phyloP scores from a whole-genome alignment of 2,113 vertebrate genomes.

The Callipepla squamata region DNA sequence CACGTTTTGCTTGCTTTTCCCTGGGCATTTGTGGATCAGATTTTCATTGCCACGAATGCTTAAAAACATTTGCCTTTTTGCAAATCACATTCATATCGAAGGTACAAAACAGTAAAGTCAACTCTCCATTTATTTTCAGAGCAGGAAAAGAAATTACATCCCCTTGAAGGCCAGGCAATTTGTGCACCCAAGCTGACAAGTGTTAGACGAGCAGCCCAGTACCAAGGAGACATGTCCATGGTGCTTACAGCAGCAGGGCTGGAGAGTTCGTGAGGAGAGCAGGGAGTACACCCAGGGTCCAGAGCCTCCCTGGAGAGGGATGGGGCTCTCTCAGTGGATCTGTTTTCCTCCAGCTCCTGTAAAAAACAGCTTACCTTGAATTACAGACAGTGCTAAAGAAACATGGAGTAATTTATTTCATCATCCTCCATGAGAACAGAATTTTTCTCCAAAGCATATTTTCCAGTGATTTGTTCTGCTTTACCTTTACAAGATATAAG shows the following conservation, averaged over 20 bases:
- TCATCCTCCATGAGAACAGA: not conserved
- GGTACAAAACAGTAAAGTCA: not conserved
- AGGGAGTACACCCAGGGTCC: not conserved
- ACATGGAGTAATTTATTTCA: constrained; percentile 22
- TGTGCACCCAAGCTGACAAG: not conserved
- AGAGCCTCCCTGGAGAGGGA: not conserved
- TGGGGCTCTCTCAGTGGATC: not conserved
- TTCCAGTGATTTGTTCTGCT: constrained; percentile 41
- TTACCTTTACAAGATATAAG: constrained; percentile 41
- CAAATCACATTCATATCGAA: not conserved
- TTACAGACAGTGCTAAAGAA: constrained; percentile 16
- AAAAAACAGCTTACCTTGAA: constrained; percentile 32
- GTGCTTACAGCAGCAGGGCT: not conserved
- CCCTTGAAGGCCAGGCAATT: not conserved
- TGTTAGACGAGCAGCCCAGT: not conserved
- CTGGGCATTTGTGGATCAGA: not conserved
- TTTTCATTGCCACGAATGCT: not conserved
- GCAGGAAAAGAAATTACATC: not conserved
- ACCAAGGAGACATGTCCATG: not conserved
- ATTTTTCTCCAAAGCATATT: constrained; percentile 40
- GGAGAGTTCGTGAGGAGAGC: not conserved
- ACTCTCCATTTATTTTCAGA: not conserved
- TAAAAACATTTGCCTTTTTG: not conserved
- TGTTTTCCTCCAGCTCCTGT: not conserved
- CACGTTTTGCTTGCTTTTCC: constrained; percentile 13